phyloP scores from a whole-genome alignment of 1,140 invertebrate species.

The Lerema accius region DNA sequence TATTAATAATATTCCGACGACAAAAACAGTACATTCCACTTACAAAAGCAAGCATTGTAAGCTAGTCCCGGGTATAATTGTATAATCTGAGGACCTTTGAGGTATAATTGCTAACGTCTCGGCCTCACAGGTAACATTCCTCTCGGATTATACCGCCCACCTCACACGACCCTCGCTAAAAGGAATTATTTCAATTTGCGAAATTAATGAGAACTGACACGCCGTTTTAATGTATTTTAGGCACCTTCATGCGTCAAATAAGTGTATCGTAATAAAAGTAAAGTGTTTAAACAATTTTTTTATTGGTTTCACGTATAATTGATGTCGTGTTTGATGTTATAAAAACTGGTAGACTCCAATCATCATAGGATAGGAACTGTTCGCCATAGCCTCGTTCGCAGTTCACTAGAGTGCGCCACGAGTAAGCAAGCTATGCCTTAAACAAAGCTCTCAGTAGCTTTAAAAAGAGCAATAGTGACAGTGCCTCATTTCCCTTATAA shows the following conservation, averaged over 20 bases:
- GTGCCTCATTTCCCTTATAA: no score
- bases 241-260: background rate
- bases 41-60: background rate
- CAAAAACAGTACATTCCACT: background rate
- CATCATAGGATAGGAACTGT: no score
- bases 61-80: background rate
- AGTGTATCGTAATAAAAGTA: no score
- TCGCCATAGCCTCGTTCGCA: no score
- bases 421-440: no score
- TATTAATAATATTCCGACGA: background rate
- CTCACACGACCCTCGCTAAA: slow-evolving; percentile 4
- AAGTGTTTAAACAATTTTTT: no score
- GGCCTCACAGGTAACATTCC: background rate
- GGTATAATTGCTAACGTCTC: slow-evolving; percentile 14
- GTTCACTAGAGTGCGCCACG: no score
- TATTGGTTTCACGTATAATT: no score
- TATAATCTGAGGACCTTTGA: background rate
- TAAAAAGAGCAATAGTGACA: no score
- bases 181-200: slow-evolving; percentile 16
- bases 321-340: no score
- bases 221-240: background rate
- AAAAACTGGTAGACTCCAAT: no score
- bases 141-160: slow-evolving; percentile 1
- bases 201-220: slow-evolving; percentile 1
- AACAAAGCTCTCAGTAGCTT: no score